These are phyloP conservation scores for Vombatus ursinus DNA, from an alignment of 2,113 vertebrate species.

Conservation along the genomic window DNA sequence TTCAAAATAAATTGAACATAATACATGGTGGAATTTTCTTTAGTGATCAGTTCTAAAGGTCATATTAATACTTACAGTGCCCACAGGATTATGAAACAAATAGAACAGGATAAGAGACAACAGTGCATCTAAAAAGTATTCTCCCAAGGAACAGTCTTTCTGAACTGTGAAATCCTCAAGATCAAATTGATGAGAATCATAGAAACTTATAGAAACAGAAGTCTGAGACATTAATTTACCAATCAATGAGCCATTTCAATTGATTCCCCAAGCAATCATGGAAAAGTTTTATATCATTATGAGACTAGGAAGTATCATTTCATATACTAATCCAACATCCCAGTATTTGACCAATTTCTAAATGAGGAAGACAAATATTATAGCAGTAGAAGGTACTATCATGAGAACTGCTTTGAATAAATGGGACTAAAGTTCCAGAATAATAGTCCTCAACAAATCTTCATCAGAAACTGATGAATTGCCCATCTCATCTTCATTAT, in stretches of 20 bases:
- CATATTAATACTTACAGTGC: neutral
- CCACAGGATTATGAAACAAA: slow-evolving; percentile 8
- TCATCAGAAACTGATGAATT: slow-evolving; percentile 70
- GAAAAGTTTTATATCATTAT: slow-evolving; percentile 55
- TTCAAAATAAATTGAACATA: neutral
- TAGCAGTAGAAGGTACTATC: slow-evolving; percentile 45
- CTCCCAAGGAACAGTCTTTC: slow-evolving; percentile 7
- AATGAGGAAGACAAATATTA: slow-evolving; percentile 52
- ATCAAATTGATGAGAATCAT: slow-evolving; percentile 37
- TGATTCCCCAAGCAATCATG: slow-evolving; percentile 65
- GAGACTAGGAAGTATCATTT: slow-evolving; percentile 54
- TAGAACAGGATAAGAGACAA: neutral
- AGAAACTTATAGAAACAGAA: slow-evolving; percentile 34
- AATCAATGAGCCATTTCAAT: slow-evolving; percentile 61
- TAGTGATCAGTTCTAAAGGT: neutral
- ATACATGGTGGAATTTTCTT: neutral
- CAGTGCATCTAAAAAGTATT: neutral
- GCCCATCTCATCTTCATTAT: slow-evolving; percentile 69
- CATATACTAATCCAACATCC: slow-evolving; percentile 25
- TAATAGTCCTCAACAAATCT: slow-evolving; percentile 57
- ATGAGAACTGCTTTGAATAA: slow-evolving; percentile 42
- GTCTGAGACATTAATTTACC: slow-evolving; percentile 60
- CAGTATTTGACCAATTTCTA: slow-evolving; percentile 65
- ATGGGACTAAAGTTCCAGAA: slow-evolving; percentile 49
- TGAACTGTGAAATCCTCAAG: slow-evolving; percentile 39